phyloP scores from a whole-genome alignment of 2,888 invertebrate species.

The Myathropa florea region DNA sequence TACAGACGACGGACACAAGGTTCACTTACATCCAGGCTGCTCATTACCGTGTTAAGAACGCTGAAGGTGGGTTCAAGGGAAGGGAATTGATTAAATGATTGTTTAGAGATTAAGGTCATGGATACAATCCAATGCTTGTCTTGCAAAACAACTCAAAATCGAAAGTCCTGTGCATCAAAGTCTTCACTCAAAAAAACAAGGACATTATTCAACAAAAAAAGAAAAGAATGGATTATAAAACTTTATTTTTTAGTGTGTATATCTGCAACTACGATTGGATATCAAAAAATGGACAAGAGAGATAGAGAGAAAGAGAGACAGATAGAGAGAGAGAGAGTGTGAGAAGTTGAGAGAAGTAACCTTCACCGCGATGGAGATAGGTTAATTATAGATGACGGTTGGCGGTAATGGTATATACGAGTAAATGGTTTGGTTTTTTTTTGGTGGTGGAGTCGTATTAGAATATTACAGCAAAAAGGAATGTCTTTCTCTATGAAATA shows the following conservation, averaged over 20 bases:
- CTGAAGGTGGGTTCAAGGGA: not conserved
- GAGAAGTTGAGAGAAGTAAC: constrained; percentile 32
- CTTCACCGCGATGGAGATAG: constrained; percentile 56
- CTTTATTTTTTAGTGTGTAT: constrained; percentile 57
- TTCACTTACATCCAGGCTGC: not conserved
- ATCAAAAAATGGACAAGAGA: constrained; percentile 73
- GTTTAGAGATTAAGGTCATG: not conserved
- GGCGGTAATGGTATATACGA: constrained; percentile 27
- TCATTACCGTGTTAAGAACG: not conserved
- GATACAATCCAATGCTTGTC: not conserved
- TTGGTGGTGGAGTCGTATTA: constrained; percentile 32
- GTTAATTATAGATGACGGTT: constrained; percentile 53
- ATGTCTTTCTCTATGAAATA: constrained; percentile 43
- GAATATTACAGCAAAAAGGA: constrained; percentile 45
- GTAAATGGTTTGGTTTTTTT: constrained; percentile 26
- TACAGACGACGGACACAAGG: not conserved
- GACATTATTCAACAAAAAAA: constrained; percentile 52
- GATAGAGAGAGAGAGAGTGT: constrained; percentile 24
- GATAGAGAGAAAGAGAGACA: constrained; percentile 54
- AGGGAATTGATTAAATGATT: not conserved
- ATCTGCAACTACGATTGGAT: constrained; percentile 63
- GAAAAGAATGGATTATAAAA: constrained; percentile 44
- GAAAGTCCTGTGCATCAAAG: constrained; percentile 41
- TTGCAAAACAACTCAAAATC: constrained; percentile 18
- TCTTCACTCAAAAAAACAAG: constrained; percentile 31